Evolutionary conservation across 2,888 invertebrate species (phyloP), one percentile per base, ranked within the genome.

Genomic region (Adelphocoris suturalis): DNA sequence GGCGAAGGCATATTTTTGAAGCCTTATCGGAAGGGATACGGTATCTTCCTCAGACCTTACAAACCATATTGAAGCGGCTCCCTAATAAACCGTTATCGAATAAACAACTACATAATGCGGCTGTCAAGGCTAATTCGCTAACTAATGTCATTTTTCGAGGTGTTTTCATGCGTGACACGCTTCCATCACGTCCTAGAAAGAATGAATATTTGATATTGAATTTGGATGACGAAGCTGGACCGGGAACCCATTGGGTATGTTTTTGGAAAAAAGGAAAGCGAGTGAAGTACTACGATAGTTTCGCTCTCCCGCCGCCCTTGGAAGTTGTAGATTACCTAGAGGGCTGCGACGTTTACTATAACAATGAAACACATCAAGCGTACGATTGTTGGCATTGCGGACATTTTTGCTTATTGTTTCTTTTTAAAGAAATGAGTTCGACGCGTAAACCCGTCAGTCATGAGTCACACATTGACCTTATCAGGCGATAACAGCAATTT

Each of bases 31-130:
- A n/a, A n/a, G n/a, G n/a, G n/a, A n/a, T n/a, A n/a, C n/a, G n/a
- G n/a, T n/a, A n/a, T n/a, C n/a, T n/a, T n/a, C n/a, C n/a, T n/a
- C n/a, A n/a, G n/a, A n/a, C n/a, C n/a, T n/a, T n/a, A n/a, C n/a
- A n/a, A n/a, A 92, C 93, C 93, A 0, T 82, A 47, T 47, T 82
- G 47, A 82, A 82, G n/a, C 14, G 14, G 0, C 52, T 82, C 1
- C 82, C 82, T 48, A 82, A 82, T 82, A n/a, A n/a, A 28, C 12
- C 47, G 48, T 52, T 82, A 47, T 19, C 82, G 47, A 52, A 82
- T 14, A 16, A 48, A n/a, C 48, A 48, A n/a, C 19, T 82, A n/a
- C 27, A 19, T 19, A 13, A 16, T n/a, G 48, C 82, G 16, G 12
- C 13, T 5, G n/a, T 37, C 5, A 78, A 78, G 28, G 90, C 78